phyloP scores from a whole-genome alignment of 2,888 invertebrate species.

The Osmoderma eremita region DNA sequence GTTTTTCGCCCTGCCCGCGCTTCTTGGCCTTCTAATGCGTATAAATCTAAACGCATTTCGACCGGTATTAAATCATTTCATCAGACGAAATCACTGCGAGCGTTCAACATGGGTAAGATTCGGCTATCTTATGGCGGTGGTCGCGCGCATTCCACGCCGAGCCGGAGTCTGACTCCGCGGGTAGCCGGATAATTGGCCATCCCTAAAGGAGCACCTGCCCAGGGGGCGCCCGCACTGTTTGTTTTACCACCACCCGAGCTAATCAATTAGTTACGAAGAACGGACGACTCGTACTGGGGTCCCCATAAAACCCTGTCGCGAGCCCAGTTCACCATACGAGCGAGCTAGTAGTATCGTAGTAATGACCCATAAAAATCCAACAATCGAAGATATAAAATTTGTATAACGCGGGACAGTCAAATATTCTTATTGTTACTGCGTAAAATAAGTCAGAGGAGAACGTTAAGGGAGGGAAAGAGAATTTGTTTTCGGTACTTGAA shows the following conservation, averaged over 20 bases:
- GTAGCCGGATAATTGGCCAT: constrained; percentile 59
- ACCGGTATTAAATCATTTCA: constrained; percentile 48
- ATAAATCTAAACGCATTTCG: constrained; percentile 41
- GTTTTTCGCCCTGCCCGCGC: neutral
- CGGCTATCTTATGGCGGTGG: constrained; percentile 43
- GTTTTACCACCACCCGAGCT: constrained; percentile 53
- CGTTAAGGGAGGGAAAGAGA: neutral
- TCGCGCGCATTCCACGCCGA: constrained; percentile 56
- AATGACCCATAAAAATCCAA: neutral
- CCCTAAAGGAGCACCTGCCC: constrained; percentile 57
- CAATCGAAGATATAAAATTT: constrained; percentile 7
- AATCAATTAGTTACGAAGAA: constrained; percentile 49
- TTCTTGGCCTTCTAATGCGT: constrained; percentile 9
- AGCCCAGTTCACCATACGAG: neutral
- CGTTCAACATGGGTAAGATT: constrained; percentile 38
- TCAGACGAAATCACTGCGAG: constrained; percentile 46
- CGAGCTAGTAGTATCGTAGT: neutral
- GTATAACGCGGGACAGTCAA: neutral
- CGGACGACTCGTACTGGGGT: constrained; percentile 8
- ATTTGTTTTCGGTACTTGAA: too few relatives aligned
- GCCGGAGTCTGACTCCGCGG: constrained; percentile 56
- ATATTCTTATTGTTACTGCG: neutral
- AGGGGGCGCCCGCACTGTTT: constrained; percentile 56
- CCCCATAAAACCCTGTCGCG: constrained; percentile 21
- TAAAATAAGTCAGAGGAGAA: neutral